Base-by-base conservation (phyloP, 1,140 invertebrate genomes). In the Anoplophora glabripennis region DNA sequence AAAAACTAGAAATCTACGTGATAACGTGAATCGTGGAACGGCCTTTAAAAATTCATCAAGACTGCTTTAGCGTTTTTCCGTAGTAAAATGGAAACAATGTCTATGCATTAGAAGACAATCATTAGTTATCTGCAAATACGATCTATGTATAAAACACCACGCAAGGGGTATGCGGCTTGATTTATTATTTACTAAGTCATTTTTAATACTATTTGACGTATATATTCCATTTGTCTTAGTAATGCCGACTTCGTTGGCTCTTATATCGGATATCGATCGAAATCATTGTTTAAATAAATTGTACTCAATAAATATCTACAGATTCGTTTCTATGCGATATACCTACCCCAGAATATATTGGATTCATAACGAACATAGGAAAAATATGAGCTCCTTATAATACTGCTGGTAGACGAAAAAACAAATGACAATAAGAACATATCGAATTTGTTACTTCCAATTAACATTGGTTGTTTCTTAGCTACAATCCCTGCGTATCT, bases 181-280 rank as follows among this genome's bases (percentile, higher is more conserved):
- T 69, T 61, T 64, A 69, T 69, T 65, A 67, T 69, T 69, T 67
- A 69, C 54, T 63, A 61, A 47, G 36, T 47, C 33, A 57, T 60
- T 59, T 57, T 55, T 59, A 57, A 61, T 63, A 65, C 59, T 65
- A 65, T 68, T 44, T 53, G 61, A 54, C 60, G 60, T 60, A 61
- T 57, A 68, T 65, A 61, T 57, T 52, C 56, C 66, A 63, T 65
- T 61, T 59, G 66, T 68, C 66, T 65, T 68, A 63, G 65, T 68
- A 36, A 64, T 67, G 53, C 42, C 2, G 34, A 53, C 33, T 51
- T 54, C 46, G 40, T 9, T 33, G 11, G 57, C 34, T 18, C 21
- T 28, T 28, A 28, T 28, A 28, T 28, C 21, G 21, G 21, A 28
- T 28, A 28, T 28, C 3, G 21, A 28, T 28, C 21, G 21, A 2